Evolutionary conservation across 2,797 vertebrate genomes (phyloP).

Genomic region (Channa striata): DNA sequence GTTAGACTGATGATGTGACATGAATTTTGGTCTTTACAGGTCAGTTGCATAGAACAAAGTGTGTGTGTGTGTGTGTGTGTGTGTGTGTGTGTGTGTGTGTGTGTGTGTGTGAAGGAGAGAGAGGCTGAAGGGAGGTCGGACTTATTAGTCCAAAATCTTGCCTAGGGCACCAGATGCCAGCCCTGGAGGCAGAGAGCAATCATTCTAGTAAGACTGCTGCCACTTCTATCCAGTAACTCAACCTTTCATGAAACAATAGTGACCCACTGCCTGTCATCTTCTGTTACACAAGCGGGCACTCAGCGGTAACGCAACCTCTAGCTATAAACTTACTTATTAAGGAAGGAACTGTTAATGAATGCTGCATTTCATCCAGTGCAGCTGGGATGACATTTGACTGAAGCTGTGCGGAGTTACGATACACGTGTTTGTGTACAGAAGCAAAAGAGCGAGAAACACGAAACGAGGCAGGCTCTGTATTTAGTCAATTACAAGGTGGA

Average conservation of each 20-base stretch:
- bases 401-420: slow-evolving; percentile 30
- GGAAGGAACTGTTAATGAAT: slow-evolving; percentile 44
- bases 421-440: slow-evolving; percentile 14
- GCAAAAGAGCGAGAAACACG: slow-evolving; percentile 31
- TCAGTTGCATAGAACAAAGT: slow-evolving; percentile 1
- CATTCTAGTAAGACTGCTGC: slow-evolving; percentile 65
- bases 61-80: too few relatives aligned
- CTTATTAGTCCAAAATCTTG: slow-evolving; percentile 77
- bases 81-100: too few relatives aligned
- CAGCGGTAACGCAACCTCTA: slow-evolving; percentile 43
- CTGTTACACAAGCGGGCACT: slow-evolving; percentile 44
- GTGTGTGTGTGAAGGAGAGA: slow-evolving; percentile 3
- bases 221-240: slow-evolving; percentile 70
- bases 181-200: slow-evolving; percentile 71
- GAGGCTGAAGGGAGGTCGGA: slow-evolving; percentile 55
- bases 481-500: slow-evolving; percentile 69
- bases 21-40: slow-evolving; percentile 6
- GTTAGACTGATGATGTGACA: slow-evolving; percentile 12
- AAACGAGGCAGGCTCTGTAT: slow-evolving; percentile 51
- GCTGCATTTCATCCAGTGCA: slow-evolving; percentile 22
- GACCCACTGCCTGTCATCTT: slow-evolving; percentile 36
- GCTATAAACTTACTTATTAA: slow-evolving; percentile 39
- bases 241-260: slow-evolving; percentile 61
- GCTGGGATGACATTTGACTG: slow-evolving; percentile 37
- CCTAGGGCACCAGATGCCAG: slow-evolving; percentile 77